Conservation (phyloP, 2,797 vertebrate species). For the Myotis findleyi region DNA sequence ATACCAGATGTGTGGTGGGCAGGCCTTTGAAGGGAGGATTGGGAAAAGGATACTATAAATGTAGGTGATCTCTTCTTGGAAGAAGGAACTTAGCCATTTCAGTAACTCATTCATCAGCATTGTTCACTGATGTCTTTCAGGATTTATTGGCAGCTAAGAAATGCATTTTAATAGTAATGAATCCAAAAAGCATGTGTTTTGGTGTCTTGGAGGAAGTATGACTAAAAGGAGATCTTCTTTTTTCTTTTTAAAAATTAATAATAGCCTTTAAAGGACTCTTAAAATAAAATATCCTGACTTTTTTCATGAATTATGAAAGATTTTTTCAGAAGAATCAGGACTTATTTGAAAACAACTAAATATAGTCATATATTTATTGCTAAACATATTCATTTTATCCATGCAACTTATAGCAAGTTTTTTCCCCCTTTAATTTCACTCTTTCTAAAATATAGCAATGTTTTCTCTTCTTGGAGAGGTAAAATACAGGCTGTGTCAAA, state of each 20-base stretch:
- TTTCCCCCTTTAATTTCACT: slow-evolving; percentile 35
- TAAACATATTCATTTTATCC: slow-evolving; percentile 33
- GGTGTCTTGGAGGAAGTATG: background rate
- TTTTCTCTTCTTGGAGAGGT: background rate
- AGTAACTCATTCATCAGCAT: background rate
- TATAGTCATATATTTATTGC: background rate
- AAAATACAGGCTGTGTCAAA: slow-evolving; percentile 71
- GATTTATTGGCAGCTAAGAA: background rate
- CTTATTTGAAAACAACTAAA: background rate
- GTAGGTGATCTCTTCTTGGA: background rate
- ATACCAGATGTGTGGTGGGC: background rate
- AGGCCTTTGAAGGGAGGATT: background rate
- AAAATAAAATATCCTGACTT: slow-evolving; percentile 9
- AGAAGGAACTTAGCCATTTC: background rate
- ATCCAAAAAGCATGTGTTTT: background rate
- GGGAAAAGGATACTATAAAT: background rate
- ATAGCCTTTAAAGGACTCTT: background rate
- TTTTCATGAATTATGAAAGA: background rate
- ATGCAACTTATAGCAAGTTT: background rate
- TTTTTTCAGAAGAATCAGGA: slow-evolving; percentile 8
- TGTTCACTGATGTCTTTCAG: background rate
- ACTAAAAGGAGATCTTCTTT: background rate
- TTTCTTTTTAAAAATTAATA: background rate
- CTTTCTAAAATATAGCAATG: slow-evolving; percentile 61
- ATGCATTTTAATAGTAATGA: background rate